Evolutionary conservation across 2,797 vertebrate genomes (phyloP).

Genomic region (Halcyon smyrnensis): DNA sequence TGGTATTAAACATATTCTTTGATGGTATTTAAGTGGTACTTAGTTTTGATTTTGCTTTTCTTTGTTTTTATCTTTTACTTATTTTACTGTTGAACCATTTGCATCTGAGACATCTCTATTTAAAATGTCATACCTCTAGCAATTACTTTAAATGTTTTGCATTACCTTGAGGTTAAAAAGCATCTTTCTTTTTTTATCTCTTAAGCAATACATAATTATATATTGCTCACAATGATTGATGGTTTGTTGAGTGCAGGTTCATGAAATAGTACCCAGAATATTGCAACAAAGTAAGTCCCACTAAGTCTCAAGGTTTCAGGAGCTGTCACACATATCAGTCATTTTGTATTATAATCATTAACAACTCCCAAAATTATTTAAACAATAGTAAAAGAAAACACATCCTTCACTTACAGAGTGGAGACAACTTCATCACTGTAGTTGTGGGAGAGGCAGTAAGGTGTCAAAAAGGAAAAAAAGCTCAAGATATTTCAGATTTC

Average conservation of each 20-base stretch:
- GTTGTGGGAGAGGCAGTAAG: neutral
- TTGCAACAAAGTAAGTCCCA: conserved; percentile 8
- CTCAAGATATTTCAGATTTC: neutral
- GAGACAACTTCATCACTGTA: neutral
- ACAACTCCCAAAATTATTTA: neutral
- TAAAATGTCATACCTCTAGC: conserved; percentile 30
- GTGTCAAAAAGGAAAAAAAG: neutral
- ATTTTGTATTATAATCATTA: conserved; percentile 15
- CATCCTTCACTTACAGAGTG: neutral
- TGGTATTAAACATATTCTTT: neutral
- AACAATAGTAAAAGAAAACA: neutral
- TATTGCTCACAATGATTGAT: conserved; percentile 46
- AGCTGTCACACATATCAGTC: conserved; percentile 26
- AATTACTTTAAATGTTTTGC: conserved; percentile 19
- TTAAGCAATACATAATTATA: conserved; percentile 46
- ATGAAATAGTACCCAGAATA: conserved; percentile 40
- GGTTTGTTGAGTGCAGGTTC: conserved; percentile 13
- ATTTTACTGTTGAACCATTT: neutral
- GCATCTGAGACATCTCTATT: neutral
- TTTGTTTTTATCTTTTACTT: conserved; percentile 15
- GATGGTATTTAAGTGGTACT: neutral
- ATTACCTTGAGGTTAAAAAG: neutral
- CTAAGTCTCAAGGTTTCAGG: conserved; percentile 14
- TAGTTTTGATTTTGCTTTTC: neutral
- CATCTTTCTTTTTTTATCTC: neutral